These are phyloP conservation scores for Conus ventricosus DNA, from an alignment of 1,140 invertebrate genomes.

Conservation along the genomic window DNA sequence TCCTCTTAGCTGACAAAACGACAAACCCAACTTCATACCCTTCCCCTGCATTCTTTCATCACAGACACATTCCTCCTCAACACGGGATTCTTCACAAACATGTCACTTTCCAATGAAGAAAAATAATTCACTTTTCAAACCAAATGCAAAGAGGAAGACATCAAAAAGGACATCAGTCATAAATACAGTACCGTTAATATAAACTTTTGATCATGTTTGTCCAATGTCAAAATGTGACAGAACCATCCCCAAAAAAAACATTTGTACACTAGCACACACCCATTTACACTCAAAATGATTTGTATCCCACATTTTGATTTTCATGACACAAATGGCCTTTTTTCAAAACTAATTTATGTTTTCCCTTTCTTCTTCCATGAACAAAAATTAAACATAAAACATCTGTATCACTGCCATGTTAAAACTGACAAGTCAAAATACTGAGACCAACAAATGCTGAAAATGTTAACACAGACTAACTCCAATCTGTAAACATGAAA, in stretches of 20 bases:
- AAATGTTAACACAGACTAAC: neutral
- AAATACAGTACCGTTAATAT: neutral
- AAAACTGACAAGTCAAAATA: neutral
- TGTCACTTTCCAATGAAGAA: neutral
- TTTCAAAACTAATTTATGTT: neutral
- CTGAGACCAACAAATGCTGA: neutral
- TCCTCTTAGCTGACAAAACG: neutral
- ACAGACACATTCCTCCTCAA: neutral
- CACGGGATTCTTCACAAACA: neutral
- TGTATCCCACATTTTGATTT: neutral
- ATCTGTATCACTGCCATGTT: neutral
- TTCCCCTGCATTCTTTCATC: neutral
- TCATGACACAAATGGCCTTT: neutral
- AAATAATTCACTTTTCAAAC: neutral
- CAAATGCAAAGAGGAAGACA: neutral
- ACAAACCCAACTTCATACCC: neutral
- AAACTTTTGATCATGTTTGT: neutral
- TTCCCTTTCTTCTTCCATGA: neutral
- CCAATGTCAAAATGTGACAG: neutral
- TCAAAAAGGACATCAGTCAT: neutral
- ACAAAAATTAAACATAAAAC: neutral
- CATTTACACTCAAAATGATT: neutral
- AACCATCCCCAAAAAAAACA: neutral
- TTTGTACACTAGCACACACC: neutral
- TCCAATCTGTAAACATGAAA: neutral